Conservation (phyloP, 2,888 invertebrate genomes). For the Phaonia tiefii region DNA sequence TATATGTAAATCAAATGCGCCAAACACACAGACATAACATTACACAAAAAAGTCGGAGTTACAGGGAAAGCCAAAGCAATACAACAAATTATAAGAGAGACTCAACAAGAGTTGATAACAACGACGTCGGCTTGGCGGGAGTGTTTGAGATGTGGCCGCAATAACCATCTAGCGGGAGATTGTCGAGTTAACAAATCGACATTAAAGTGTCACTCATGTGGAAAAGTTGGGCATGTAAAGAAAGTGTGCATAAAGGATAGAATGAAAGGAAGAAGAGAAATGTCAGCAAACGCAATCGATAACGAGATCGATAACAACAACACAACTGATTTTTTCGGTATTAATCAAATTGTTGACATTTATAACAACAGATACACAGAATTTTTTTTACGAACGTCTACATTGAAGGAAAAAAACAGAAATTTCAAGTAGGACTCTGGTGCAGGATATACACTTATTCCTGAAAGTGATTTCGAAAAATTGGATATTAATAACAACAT, state of each 20-base stretch:
- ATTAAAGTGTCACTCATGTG: conserved; percentile 29
- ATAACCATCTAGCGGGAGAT: conserved; percentile 40
- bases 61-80: background rate
- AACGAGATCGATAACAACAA: background rate
- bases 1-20: background rate
- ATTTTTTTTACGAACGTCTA: background rate
- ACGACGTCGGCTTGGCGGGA: conserved; percentile 35
- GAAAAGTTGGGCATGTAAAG: conserved; percentile 30
- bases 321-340: background rate
- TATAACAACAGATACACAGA: background rate
- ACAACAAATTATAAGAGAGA: no score
- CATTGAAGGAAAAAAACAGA: background rate
- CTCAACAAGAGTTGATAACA: no score
- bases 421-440: conserved; percentile 19
- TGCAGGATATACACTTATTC: conserved; percentile 12
- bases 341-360: background rate
- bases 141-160: conserved; percentile 38
- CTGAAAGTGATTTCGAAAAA: conserved; percentile 6
- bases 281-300: background rate
- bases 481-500: conserved; percentile 8
- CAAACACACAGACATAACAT: background rate
- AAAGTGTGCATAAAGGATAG: conserved; percentile 12
- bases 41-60: conserved; percentile 5
- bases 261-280: conserved; percentile 18
- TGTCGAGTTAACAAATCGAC: conserved; percentile 34